Conservation (phyloP, 2,113 vertebrate genomes). For the Passer domesticus region DNA sequence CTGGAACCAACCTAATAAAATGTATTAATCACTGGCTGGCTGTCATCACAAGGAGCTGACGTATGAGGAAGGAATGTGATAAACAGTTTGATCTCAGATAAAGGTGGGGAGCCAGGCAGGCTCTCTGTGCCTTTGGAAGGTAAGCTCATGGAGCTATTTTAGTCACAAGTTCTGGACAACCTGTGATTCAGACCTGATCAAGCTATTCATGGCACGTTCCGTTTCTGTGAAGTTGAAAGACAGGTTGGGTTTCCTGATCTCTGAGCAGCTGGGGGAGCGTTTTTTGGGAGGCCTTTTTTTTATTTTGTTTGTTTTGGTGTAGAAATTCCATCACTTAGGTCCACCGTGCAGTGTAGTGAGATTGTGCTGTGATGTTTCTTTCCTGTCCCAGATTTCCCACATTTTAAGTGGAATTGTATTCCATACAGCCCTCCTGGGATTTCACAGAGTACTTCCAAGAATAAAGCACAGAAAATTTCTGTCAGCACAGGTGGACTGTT, state of each 20-base stretch:
- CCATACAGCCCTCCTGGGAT: background rate
- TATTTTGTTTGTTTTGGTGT: background rate
- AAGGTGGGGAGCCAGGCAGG: constrained; percentile 19
- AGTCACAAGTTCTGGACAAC: constrained; percentile 40
- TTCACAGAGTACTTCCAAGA: background rate
- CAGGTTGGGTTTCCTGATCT: constrained; percentile 43
- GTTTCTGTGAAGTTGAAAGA: constrained; percentile 32
- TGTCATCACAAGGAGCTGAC: constrained; percentile 48
- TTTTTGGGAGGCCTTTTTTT: background rate
- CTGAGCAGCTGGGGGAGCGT: background rate
- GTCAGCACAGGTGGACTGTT: background rate
- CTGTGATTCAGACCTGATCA: constrained; percentile 53
- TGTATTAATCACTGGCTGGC: constrained; percentile 54
- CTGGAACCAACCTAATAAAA: constrained; percentile 58
- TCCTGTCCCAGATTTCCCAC: background rate
- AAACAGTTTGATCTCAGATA: constrained; percentile 54
- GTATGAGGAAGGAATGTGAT: constrained; percentile 51
- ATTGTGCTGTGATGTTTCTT: background rate
- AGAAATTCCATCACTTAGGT: background rate
- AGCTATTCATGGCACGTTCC: constrained; percentile 34
- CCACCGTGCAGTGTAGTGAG: background rate
- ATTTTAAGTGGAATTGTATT: background rate
- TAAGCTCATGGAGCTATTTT: constrained; percentile 51
- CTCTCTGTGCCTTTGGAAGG: background rate
- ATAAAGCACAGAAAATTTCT: background rate